These are phyloP conservation scores for Lordiphosa stackelbergi DNA, from an alignment of 1,140 invertebrate species.

Conservation along the genomic window DNA sequence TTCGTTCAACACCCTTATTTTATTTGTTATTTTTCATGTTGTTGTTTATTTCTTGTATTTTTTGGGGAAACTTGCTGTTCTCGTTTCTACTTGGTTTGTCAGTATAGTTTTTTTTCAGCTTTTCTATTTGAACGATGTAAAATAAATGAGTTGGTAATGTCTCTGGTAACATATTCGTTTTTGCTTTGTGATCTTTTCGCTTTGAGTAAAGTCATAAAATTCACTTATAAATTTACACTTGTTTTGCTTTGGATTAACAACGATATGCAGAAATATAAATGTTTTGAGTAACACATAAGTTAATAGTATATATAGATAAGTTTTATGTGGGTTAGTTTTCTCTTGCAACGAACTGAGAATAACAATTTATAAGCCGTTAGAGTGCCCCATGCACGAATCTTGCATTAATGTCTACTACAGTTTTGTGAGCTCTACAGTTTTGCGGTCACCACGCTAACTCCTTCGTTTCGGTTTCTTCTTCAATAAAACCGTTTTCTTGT, in stretches of 20 bases:
- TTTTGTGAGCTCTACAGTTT: conserved; percentile 23
- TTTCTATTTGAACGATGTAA: conserved; percentile 19
- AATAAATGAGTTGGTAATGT: conserved; percentile 35
- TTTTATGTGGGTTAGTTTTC: conserved; percentile 19
- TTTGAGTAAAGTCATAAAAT: conserved; percentile 22
- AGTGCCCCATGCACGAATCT: not conserved
- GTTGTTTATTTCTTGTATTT: conserved; percentile 56
- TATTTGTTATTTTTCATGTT: conserved; percentile 27
- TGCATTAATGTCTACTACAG: conserved; percentile 23
- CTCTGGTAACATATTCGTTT: conserved; percentile 14
- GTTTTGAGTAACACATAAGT: conserved; percentile 54
- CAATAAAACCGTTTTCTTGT: conserved; percentile 14
- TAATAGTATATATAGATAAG: conserved; percentile 45
- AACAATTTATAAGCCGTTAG: conserved; percentile 5
- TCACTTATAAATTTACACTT: conserved; percentile 33
- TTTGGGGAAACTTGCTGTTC: conserved; percentile 42
- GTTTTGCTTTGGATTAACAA: conserved; percentile 51
- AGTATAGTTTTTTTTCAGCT: conserved; percentile 22
- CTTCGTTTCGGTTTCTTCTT: conserved; percentile 4
- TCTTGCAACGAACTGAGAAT: not conserved
- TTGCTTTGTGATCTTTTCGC: conserved; percentile 12
- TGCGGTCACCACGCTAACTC: conserved; percentile 18
- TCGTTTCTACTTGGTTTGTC: conserved; percentile 24
- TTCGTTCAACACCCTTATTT: conserved; percentile 44
- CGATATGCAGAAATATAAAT: conserved; percentile 65